Percentiles rank a stretch among this genome's conserved stretches.
Conservation (phyloP, 2,888 invertebrate species). For the Fissipunctia ypsillon region DNA sequence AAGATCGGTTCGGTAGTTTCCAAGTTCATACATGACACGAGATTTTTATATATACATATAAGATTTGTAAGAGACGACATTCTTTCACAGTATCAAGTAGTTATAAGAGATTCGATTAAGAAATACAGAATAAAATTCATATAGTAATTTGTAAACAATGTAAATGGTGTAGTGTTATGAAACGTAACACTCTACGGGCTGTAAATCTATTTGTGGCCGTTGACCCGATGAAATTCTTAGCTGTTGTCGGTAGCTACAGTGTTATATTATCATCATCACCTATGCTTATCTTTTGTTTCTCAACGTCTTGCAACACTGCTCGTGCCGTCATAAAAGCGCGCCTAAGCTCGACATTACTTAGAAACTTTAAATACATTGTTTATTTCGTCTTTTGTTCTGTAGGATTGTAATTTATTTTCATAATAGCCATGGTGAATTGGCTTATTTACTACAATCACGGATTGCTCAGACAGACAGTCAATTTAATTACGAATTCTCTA, state of each 20-base stretch:
- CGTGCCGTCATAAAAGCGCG: constrained; percentile 33
- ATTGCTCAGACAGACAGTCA: not conserved
- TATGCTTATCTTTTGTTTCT: constrained; percentile 76
- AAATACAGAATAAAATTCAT: too few species aligned
- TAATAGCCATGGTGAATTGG: constrained; percentile 1
- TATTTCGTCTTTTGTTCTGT: constrained; percentile 7
- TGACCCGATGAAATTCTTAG: constrained; percentile 74
- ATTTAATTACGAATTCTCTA: not conserved
- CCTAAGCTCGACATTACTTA: constrained; percentile 33
- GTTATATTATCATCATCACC: constrained; percentile 71
- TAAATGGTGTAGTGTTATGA: constrained; percentile 65
- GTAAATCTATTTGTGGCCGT: constrained; percentile 74
- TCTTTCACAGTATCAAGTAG: not conserved
- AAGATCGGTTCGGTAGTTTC: too few species aligned
- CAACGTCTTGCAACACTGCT: constrained; percentile 67
- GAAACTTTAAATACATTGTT: constrained; percentile 25
- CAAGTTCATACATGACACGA: too few species aligned
- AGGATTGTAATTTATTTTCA: not conserved
- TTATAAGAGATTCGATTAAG: constrained; percentile 8
- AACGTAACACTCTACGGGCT: constrained; percentile 66
- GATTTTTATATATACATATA: too few species aligned
- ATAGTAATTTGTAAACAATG: constrained; percentile 53
- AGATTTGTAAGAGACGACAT: not conserved
- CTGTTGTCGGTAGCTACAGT: constrained; percentile 62
- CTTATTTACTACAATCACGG: not conserved